Evolutionary conservation across 2,888 invertebrate species (phyloP).

Genomic region (Congeria kusceri): DNA sequence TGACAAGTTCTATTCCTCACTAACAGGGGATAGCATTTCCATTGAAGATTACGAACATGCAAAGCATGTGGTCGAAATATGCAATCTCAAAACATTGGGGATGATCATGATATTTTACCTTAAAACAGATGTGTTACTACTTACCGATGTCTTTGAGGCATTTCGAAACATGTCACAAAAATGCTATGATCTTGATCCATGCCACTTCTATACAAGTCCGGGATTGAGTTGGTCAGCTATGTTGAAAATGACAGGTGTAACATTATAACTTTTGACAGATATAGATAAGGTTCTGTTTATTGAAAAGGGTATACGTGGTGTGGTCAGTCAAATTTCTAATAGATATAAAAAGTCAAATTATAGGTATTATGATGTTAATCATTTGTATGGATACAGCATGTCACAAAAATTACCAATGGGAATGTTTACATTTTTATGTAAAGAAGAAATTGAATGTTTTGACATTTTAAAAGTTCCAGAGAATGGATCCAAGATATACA

Average conservation of each 20-base stretch:
- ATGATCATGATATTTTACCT: constrained; percentile 12
- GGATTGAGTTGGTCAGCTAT: constrained; percentile 66
- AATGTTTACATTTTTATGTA: constrained; percentile 68
- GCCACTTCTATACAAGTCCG: constrained; percentile 75
- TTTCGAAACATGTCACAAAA: constrained; percentile 36
- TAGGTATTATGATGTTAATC: constrained; percentile 36
- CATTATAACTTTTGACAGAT: constrained; percentile 47
- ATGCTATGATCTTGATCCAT: constrained; percentile 74
- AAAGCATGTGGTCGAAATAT: constrained; percentile 5
- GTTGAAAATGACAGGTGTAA: constrained; percentile 45
- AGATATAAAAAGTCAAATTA: constrained; percentile 53
- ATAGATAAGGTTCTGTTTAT: constrained; percentile 50
- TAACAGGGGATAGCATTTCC: constrained; percentile 2
- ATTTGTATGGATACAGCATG: constrained; percentile 64
- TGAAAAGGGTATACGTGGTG: constrained; percentile 57
- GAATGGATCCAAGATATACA: constrained; percentile 71
- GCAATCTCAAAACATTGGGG: constrained; percentile 6
- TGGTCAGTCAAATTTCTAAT: constrained; percentile 28
- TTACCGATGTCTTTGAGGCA: constrained; percentile 38
- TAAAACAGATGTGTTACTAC: background rate
- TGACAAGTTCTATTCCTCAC: constrained; percentile 10
- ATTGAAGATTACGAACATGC: constrained; percentile 18
- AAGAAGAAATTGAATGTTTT: constrained; percentile 42
- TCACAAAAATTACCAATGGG: constrained; percentile 70
- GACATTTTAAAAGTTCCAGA: constrained; percentile 23